Base-by-base conservation (phyloP, 2,113 vertebrate species). In the Pomatostomus ruficeps region DNA sequence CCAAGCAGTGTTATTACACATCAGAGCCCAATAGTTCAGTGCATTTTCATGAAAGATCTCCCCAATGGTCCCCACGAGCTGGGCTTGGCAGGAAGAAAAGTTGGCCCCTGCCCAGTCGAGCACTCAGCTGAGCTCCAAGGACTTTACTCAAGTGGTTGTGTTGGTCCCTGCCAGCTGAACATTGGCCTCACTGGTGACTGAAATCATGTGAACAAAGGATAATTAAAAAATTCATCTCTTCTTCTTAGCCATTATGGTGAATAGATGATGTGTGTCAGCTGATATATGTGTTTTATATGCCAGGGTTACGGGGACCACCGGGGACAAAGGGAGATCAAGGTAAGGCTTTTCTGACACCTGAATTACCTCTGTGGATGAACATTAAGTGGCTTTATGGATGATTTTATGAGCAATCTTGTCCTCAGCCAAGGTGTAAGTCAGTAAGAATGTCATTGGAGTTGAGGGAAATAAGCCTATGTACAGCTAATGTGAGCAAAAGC, bases 301-400 rank as follows among this genome's bases (percentile, higher is more conserved):
- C 90, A 98, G 98, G 98, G 24, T 45, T 73, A 45, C 95, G 1
- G 9, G 98, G 98, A 91, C 88, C 59, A 83, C 96, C 36, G 0
- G 98, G 98, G 49, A 92, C 48, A n/a, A 96, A 97, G 66, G 98
- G 98, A 76, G 82, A 92, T 35, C 94, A 31, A 57, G 98, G 98
- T 98, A 89, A 96, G 81, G 33, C 65, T 92, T 85, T 94, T 82
- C 70, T 94, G 79, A 81, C 77, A 88, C 33, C 61, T 77, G 55
- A 90, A 86, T 87, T 93, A 75, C 35, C 75, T 58, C 80, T 89
- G 35, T 68, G 70, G 54, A 46, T 82, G 82, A 85, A n/a, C 72
- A 79, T 95, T 83, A 94, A 85, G 54, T 62, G 78, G 33, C 54
- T 96, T 93, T 85, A 94, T 94, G 84, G 68, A n/a, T 74, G 42